phyloP scores from a whole-genome alignment of 2,113 vertebrate species.

The Chloropsis hardwickii region DNA sequence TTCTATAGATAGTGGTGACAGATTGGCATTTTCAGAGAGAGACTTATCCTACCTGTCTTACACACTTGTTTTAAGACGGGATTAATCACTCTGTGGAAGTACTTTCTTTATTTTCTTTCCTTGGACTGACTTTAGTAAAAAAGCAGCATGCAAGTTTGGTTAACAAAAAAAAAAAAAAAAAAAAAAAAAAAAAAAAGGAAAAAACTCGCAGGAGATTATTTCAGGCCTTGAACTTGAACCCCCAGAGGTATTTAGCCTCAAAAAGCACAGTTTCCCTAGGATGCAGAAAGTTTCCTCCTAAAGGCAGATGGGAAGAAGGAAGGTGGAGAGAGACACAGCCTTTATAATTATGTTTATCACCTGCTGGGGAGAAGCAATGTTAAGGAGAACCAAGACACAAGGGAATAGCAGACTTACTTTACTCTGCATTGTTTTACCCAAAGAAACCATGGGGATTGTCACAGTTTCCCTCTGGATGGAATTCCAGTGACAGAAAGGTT shows the following conservation, averaged over 20 bases:
- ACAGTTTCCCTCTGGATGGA: neutral
- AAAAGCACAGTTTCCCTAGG: neutral
- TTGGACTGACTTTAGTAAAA: neutral
- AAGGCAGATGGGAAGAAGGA: neutral
- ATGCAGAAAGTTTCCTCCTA: neutral
- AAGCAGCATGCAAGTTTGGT: neutral
- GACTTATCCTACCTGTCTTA: slow-evolving; percentile 64
- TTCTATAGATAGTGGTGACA: slow-evolving; percentile 68
- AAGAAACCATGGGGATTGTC: neutral
- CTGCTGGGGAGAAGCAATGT: neutral
- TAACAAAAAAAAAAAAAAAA: rapidly evolving
- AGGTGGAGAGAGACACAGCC: neutral
- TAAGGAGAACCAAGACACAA: neutral
- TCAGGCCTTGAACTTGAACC: neutral
- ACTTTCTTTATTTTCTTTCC: slow-evolving; percentile 13
- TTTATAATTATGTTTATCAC: neutral
- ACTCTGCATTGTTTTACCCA: neutral
- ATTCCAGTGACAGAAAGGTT: neutral
- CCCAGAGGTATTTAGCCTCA: neutral
- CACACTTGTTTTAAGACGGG: slow-evolving; percentile 53
- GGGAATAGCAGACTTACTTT: neutral
- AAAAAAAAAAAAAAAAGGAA: rapidly evolving
- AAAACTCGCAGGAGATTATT: rapidly evolving
- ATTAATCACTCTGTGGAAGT: slow-evolving; percentile 35
- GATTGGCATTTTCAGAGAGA: slow-evolving; percentile 62